These are phyloP conservation scores for Eumacrocentrus americanus DNA, from an alignment of 2,888 invertebrate genomes.

Conservation along the genomic window DNA sequence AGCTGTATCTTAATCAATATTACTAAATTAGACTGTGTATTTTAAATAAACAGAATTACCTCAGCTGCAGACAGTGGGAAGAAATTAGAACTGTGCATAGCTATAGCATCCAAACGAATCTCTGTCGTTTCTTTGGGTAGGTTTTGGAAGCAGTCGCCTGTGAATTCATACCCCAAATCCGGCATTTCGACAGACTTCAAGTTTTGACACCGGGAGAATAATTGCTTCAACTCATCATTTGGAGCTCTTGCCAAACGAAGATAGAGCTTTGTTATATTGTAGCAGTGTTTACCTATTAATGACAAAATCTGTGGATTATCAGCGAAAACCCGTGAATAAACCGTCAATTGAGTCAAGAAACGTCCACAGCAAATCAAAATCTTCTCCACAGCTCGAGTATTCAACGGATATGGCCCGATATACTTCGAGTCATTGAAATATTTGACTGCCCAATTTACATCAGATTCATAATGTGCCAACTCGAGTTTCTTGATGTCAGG, in stretches of 20 bases:
- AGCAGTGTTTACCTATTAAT: neutral
- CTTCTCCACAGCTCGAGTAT: neutral
- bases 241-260: neutral
- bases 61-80: neutral
- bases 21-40: too few relatives aligned
- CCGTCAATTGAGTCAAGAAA: too few relatives aligned
- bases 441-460: too few relatives aligned
- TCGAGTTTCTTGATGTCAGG: slow-evolving; percentile 1
- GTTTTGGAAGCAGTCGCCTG: neutral
- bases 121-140: neutral
- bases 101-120: neutral
- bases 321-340: neutral
- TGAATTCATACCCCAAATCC: neutral
- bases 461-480: neutral
- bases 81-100: neutral
- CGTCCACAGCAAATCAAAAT: slow-evolving; percentile 15
- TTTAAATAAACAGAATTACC: too few relatives aligned
- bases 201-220: neutral
- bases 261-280: neutral
- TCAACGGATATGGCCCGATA: neutral
- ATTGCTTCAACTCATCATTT: neutral
- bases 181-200: neutral
- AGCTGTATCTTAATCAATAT: neutral
- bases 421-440: neutral
- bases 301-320: neutral